A percentile compares a stretch with the other conserved stretches of the same genome.
phyloP scores from a whole-genome alignment of 2,888 invertebrate genomes.

The Pachycephus smyrnensis region DNA sequence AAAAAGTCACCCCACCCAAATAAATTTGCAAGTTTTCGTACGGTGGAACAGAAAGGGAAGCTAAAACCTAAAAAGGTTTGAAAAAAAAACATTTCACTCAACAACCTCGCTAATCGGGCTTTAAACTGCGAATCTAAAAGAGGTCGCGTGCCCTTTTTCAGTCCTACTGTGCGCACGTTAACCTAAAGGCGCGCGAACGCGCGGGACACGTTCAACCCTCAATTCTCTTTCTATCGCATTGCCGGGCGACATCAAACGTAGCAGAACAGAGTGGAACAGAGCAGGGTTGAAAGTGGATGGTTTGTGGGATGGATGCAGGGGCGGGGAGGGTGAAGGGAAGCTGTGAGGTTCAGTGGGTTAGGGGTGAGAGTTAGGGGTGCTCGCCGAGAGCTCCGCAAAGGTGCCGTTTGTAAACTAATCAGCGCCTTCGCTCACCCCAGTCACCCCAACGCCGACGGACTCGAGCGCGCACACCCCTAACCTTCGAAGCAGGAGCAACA shows the following conservation, averaged over 20 bases:
- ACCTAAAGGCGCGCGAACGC: background rate
- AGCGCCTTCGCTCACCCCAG: constrained; percentile 14
- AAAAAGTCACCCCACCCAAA: background rate
- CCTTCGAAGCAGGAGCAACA: constrained; percentile 6
- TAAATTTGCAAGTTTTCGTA: background rate
- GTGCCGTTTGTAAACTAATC: constrained; percentile 39
- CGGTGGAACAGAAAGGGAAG: background rate
- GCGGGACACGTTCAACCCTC: constrained; percentile 9
- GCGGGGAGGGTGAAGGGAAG: background rate
- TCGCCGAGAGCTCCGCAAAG: constrained; percentile 28
- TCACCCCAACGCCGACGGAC: constrained; percentile 8
- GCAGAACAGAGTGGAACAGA: background rate
- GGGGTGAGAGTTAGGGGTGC: constrained; percentile 23
- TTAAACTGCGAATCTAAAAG: background rate
- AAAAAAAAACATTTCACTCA: background rate
- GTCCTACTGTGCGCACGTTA: background rate
- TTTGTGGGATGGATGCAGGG: background rate
- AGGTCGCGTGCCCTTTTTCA: background rate
- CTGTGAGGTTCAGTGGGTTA: constrained; percentile 14
- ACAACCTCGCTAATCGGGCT: background rate
- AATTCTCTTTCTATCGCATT: constrained; percentile 15
- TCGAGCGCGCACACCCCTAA: background rate
- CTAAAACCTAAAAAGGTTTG: too few species aligned
- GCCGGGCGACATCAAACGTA: constrained; percentile 32
- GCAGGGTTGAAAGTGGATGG: background rate